These are phyloP conservation scores for Calliopum simillimum DNA, from an alignment of 2,888 invertebrate genomes.

Conservation along the genomic window DNA sequence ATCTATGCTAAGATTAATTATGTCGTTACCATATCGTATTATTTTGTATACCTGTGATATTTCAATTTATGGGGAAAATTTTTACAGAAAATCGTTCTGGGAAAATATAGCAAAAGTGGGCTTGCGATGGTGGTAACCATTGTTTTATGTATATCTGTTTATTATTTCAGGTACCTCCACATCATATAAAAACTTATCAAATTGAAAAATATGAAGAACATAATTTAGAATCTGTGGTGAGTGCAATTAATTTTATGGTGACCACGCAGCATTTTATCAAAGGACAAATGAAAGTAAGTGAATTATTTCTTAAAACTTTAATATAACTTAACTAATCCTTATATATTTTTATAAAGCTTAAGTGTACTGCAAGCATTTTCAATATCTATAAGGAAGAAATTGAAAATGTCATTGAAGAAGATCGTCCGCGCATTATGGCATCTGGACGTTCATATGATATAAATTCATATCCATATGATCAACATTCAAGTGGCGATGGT, in stretches of 20 bases:
- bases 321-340: not conserved
- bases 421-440: constrained; percentile 66
- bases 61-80: no score
- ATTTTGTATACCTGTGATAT: no score
- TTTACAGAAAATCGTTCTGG: no score
- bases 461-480: constrained; percentile 63
- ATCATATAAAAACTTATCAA: constrained; percentile 65
- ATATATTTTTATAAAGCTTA: constrained; percentile 54
- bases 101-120: no score
- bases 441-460: constrained; percentile 66
- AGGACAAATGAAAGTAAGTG: constrained; percentile 63
- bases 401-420: constrained; percentile 66
- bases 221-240: constrained; percentile 64
- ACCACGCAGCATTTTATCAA: constrained; percentile 65
- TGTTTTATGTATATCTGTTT: no score
- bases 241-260: constrained; percentile 65
- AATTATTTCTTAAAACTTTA: not conserved
- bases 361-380: constrained; percentile 66
- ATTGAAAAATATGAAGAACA: constrained; percentile 62
- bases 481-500: constrained; percentile 56
- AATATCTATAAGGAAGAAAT: constrained; percentile 66
- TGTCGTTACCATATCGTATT: no score
- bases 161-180: constrained; percentile 59
- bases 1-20: no score
- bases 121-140: no score